These are phyloP conservation scores for Cacatua alba DNA, from an alignment of 2,113 vertebrate species.

Conservation along the genomic window DNA sequence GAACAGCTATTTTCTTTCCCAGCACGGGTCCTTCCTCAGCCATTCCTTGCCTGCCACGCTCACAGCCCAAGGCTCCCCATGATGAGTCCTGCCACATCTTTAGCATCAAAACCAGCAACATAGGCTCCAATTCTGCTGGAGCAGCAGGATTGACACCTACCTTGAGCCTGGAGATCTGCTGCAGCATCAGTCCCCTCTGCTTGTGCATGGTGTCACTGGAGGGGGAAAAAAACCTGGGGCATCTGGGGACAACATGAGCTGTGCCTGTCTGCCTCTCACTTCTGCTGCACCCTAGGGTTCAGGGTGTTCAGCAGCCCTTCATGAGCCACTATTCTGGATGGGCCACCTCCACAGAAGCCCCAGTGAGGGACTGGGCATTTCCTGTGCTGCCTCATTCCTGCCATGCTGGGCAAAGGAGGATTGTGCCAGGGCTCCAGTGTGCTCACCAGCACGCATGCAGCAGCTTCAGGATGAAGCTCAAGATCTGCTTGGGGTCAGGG, in stretches of 20 bases:
- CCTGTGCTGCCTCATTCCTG: not conserved
- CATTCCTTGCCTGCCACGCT: accelerated
- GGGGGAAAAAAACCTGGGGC: not conserved
- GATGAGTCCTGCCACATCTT: not conserved
- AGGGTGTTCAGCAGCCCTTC: not conserved
- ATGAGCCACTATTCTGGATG: not conserved
- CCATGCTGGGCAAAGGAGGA: not conserved
- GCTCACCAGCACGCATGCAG: accelerated
- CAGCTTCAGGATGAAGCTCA: not conserved
- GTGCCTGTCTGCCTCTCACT: not conserved
- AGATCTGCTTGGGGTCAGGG: too few relatives aligned
- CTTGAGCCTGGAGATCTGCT: not conserved
- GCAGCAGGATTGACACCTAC: not conserved
- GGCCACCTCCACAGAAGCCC: not conserved
- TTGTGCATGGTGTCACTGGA: not conserved
- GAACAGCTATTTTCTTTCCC: not conserved
- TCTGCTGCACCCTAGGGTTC: not conserved
- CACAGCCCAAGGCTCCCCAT: accelerated
- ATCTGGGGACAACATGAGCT: not conserved
- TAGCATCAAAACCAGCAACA: not conserved
- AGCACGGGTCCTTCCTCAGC: not conserved
- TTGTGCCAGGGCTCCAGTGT: not conserved
- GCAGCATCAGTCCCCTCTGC: not conserved
- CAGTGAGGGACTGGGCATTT: not conserved
- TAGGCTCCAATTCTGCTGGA: not conserved